phyloP scores from a whole-genome alignment of 2,888 invertebrate species.

The Lottia gigantea region DNA sequence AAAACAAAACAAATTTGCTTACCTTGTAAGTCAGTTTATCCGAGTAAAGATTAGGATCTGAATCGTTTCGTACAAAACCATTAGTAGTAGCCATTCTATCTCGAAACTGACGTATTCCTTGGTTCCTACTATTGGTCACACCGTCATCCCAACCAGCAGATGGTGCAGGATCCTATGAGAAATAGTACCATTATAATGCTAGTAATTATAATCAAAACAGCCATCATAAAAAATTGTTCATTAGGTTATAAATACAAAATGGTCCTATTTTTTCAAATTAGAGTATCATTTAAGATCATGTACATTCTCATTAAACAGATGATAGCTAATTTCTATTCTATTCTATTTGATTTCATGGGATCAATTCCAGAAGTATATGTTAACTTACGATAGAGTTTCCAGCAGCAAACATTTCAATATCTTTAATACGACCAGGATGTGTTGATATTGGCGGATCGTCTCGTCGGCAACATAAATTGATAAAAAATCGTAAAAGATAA shows the following conservation, averaged over 20 bases:
- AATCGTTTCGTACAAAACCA: conserved; percentile 57
- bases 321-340: too few relatives aligned
- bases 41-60: conserved; percentile 48
- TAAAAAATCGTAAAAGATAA: conserved; percentile 26
- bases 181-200: background rate
- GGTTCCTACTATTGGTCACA: conserved; percentile 15
- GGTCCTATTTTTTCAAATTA: too few relatives aligned
- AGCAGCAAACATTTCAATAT: conserved; percentile 46
- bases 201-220: too few relatives aligned
- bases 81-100: conserved; percentile 54
- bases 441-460: conserved; percentile 31
- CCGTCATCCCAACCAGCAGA: conserved; percentile 27
- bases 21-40: conserved; percentile 57
- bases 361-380: too few relatives aligned
- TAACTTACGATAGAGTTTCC: conserved; percentile 22
- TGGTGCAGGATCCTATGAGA: conserved; percentile 18
- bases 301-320: too few relatives aligned
- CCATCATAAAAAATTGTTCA: too few relatives aligned
- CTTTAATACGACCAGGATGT: conserved; percentile 51
- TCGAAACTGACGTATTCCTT: conserved; percentile 53
- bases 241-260: too few relatives aligned
- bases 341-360: too few relatives aligned
- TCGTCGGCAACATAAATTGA: conserved; percentile 18
- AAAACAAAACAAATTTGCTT: background rate
- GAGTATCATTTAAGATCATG: too few relatives aligned